These are phyloP conservation scores for Drosophila birchii DNA, from an alignment of 2,888 invertebrate species.

Conservation along the genomic window DNA sequence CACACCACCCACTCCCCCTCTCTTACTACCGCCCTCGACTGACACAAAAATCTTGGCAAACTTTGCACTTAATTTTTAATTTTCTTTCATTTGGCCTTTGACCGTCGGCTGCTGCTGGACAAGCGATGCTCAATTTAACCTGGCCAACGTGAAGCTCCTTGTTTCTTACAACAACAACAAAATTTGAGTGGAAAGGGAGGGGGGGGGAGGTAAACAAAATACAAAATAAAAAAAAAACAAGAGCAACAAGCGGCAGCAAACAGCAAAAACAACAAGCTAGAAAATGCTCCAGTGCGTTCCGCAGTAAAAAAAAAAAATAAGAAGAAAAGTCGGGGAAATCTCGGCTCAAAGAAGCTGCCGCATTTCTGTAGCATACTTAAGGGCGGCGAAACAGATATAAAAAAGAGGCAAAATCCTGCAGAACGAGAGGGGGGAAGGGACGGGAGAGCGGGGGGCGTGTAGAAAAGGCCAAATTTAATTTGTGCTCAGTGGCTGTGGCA, in stretches of 20 bases:
- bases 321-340: slow-evolving; percentile 30
- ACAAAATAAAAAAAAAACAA: slow-evolving; percentile 16
- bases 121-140: slow-evolving; percentile 73
- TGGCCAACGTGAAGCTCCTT: slow-evolving; percentile 41
- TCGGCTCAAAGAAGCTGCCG: slow-evolving; percentile 26
- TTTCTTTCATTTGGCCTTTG: slow-evolving; percentile 53
- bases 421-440: slow-evolving; percentile 4
- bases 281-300: slow-evolving; percentile 56
- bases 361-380: slow-evolving; percentile 45
- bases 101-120: slow-evolving; percentile 45
- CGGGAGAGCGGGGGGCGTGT: not conserved
- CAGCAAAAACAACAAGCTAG: slow-evolving; percentile 23
- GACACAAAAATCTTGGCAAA: slow-evolving; percentile 53
- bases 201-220: not conserved
- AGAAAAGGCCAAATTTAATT: slow-evolving; percentile 74
- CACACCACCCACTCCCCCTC: not conserved
- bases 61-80: slow-evolving; percentile 71
- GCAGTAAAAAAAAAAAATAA: slow-evolving; percentile 23
- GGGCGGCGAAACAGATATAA: slow-evolving; percentile 21
- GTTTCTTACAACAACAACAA: slow-evolving; percentile 1
- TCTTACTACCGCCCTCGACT: not conserved
- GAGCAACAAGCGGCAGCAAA: slow-evolving; percentile 23
- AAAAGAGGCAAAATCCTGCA: slow-evolving; percentile 9
- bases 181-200: not conserved
- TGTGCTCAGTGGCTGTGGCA: slow-evolving; percentile 66